Evolutionary conservation across 92 coral and sea anemone species (phyloP), one percentile per base, ranked within the genome.

Genomic region (Porites divaricata): DNA sequence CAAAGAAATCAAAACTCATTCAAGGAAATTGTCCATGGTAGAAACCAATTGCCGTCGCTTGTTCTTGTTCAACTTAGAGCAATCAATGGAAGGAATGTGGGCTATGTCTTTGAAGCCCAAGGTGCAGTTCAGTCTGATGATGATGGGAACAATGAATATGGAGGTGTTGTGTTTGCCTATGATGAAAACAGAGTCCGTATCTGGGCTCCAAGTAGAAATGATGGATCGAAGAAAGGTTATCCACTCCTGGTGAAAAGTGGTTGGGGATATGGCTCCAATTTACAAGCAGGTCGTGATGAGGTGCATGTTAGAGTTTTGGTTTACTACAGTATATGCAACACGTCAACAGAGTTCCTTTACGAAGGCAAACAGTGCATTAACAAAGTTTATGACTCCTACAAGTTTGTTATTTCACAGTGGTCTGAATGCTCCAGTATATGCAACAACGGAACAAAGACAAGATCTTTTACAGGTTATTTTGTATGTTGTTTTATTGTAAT

Each of bases 381-480:
- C 35, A 83, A 90, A 8, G 57, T 80, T 20, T 89, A 94, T 84
- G 69, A 89, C 52, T 82, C 95, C 0, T 97, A 94, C 81, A 88
- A 82, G 94, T 63, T 63, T 12, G n/a, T 62, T 25, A 66, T 73
- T 11, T 86, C 95, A 1, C 70, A 66, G 24, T 97, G 99, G 99
- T 83, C 93, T 1, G 71, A 85, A 16, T 97, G 99, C 78, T 97
- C 99, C 67, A 97, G 97, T 84, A 94, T 97, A 74, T 97, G 99
- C 81, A 93, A 93, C 72, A 80, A 92, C 74, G 99, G 99, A 25
- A 77, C 89, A 25, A 81, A 77, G 67, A 62, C 22, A 14, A 83
- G 90, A 64, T 74, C 77, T 9, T 48, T 90, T 9, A 75, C 71
- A 79, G 96, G 96, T 93, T 76, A 80, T 51, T 65, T 50, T 51